A percentile compares a stretch with the other conserved stretches of the same genome.
phyloP scores from a whole-genome alignment of 2,113 vertebrate genomes.

The Microcebus lehilahytsara region DNA sequence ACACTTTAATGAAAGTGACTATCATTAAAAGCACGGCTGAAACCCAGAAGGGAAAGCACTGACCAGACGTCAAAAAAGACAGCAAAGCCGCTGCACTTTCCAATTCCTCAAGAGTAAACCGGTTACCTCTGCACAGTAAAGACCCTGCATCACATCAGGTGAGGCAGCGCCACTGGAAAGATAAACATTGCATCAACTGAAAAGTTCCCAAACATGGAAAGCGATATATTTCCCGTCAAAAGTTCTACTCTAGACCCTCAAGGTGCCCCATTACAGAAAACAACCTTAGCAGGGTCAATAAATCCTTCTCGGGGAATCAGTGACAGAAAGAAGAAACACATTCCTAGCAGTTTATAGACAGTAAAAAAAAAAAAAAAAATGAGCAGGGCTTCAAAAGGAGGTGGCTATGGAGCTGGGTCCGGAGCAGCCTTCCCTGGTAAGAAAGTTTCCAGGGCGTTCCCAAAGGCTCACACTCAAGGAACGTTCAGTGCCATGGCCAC shows the following conservation, averaged over 20 bases:
- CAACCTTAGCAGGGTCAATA: neutral
- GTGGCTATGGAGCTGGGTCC: rapidly evolving
- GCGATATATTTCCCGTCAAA: neutral
- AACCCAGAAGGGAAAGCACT: neutral
- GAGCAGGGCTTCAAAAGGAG: neutral
- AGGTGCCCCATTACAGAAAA: neutral
- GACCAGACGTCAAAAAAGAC: neutral
- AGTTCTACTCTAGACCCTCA: neutral
- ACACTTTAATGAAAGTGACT: neutral
- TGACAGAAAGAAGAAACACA: neutral
- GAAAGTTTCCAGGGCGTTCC: neutral
- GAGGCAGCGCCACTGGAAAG: neutral
- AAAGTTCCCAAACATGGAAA: neutral
- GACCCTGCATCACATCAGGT: neutral
- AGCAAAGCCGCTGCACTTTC: neutral
- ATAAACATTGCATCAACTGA: neutral
- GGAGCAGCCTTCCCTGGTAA: neutral
- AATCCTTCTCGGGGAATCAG: neutral
- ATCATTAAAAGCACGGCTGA: neutral
- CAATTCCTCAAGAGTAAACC: neutral
- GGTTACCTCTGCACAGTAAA: neutral
- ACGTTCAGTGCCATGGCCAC: rapidly evolving
- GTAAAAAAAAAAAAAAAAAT: too few relatives aligned
- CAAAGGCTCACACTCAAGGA: neutral
- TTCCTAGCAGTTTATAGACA: neutral